Evolutionary conservation across 2,113 vertebrate species (phyloP).

Genomic region (Apodemus speciosus): DNA sequence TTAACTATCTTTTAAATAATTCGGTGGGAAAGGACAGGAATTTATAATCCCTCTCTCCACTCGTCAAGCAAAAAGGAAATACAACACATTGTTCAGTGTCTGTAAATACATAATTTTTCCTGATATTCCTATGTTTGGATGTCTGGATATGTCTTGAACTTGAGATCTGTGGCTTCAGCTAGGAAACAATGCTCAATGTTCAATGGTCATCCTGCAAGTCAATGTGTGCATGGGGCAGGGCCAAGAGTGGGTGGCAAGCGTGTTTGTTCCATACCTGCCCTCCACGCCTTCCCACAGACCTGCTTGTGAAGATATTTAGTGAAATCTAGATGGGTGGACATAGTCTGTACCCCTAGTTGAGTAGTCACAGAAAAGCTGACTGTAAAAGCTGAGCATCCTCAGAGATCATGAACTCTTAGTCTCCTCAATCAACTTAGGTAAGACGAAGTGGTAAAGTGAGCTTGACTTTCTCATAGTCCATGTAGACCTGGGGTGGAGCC

Average conservation of each 20-base stretch:
- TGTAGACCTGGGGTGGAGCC: background rate
- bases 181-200: background rate
- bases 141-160: background rate
- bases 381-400: background rate
- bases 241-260: background rate
- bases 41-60: background rate
- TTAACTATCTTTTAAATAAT: slow-evolving; percentile 25
- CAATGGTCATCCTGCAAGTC: background rate
- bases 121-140: background rate
- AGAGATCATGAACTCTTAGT: background rate
- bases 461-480: background rate
- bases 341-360: background rate
- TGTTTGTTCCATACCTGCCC: background rate
- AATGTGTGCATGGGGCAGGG: too few species aligned
- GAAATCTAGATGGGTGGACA: background rate
- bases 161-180: background rate
- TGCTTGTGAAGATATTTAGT: background rate
- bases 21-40: background rate
- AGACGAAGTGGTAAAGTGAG: background rate
- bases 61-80: background rate
- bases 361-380: background rate
- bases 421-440: background rate
- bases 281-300: background rate
- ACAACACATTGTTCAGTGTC: background rate
- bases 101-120: background rate